Percentiles rank a stretch among this genome's conserved stretches.
Evolutionary conservation across 64 coral and sea anemone genomes (phyloP).

Genomic region (Montipora foliosa): DNA sequence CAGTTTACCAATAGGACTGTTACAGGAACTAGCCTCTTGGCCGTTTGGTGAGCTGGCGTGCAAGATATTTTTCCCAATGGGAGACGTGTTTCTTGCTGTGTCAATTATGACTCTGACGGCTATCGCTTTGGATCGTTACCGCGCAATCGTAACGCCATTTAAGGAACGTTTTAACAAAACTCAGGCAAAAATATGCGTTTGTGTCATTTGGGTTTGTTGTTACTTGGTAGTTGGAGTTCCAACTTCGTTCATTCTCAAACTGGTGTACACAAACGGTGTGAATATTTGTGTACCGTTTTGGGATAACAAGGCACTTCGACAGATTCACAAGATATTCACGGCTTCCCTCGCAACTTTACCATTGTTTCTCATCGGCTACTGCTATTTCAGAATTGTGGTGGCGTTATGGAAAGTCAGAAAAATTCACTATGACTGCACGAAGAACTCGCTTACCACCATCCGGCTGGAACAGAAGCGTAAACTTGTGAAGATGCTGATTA

Average conservation of each 20-base stretch:
- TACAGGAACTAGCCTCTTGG: slow-evolving; percentile 95
- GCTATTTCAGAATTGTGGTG: slow-evolving; percentile 78
- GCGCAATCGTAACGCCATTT: slow-evolving; percentile 72
- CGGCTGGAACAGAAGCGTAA: slow-evolving; percentile 89
- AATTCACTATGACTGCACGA: slow-evolving; percentile 56
- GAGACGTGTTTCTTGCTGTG: slow-evolving; percentile 73
- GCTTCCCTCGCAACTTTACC: slow-evolving; percentile 61
- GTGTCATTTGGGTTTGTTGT: slow-evolving; percentile 61
- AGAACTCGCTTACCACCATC: slow-evolving; percentile 56
- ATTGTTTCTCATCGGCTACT: slow-evolving; percentile 84
- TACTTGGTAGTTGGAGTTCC: slow-evolving; percentile 64
- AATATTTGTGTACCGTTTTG: slow-evolving; percentile 71
- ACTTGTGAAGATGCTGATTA: slow-evolving; percentile 90
- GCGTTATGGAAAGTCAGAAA: slow-evolving; percentile 80
- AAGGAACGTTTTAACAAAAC: slow-evolving; percentile 71
- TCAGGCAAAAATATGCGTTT: slow-evolving; percentile 62
- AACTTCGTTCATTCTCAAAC: slow-evolving; percentile 68
- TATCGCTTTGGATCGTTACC: slow-evolving; percentile 64
- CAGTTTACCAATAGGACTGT: slow-evolving; percentile 71
- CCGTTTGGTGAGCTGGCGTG: slow-evolving; percentile 90
- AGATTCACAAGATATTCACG: slow-evolving; percentile 62
- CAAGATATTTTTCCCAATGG: slow-evolving; percentile 84
- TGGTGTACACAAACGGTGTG: slow-evolving; percentile 45
- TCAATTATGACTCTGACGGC: slow-evolving; percentile 75
- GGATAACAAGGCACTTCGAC: slow-evolving; percentile 10